phyloP scores from a whole-genome alignment of 2,113 vertebrate species.

The Anarrhichthys ocellatus region DNA sequence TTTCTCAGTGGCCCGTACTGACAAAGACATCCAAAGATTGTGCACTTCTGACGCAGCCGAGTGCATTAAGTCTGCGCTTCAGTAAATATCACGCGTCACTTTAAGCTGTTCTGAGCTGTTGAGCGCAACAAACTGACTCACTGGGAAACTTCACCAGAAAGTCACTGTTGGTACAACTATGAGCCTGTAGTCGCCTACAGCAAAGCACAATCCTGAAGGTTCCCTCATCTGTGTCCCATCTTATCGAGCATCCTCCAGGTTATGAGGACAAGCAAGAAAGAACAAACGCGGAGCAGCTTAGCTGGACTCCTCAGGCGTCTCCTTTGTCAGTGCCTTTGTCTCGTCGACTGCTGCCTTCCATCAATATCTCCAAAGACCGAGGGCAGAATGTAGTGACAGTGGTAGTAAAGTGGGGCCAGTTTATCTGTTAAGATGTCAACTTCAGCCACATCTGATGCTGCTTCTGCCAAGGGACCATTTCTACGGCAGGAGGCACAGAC shows the following conservation, averaged over 20 bases:
- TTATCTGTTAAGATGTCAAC: constrained; percentile 74
- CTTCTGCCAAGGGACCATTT: constrained; percentile 34
- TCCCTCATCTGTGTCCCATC: constrained; percentile 50
- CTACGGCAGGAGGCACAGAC: constrained; percentile 54
- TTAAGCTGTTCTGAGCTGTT: constrained; percentile 36
- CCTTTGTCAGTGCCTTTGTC: constrained; percentile 59
- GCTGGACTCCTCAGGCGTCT: constrained; percentile 43
- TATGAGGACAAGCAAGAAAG: constrained; percentile 41
- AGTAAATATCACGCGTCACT: constrained; percentile 40
- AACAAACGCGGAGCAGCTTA: constrained; percentile 39
- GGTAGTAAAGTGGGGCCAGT: constrained; percentile 54
- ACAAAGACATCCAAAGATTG: constrained; percentile 48
- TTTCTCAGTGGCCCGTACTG: constrained; percentile 52
- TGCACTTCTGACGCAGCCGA: constrained; percentile 22
- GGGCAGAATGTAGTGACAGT: constrained; percentile 67
- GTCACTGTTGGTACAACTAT: constrained; percentile 2
- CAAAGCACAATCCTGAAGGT: constrained; percentile 12
- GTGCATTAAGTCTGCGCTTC: constrained; percentile 30
- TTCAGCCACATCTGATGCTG: constrained; percentile 49
- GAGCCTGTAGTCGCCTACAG: constrained; percentile 28
- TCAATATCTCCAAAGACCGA: constrained; percentile 67
- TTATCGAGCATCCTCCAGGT: constrained; percentile 59
- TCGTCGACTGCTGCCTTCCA: constrained; percentile 56
- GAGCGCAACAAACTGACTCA: constrained; percentile 23
- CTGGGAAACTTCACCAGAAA: constrained; percentile 37